Base-by-base conservation (phyloP, 2,113 vertebrate genomes). In the Thomomys bottae region DNA sequence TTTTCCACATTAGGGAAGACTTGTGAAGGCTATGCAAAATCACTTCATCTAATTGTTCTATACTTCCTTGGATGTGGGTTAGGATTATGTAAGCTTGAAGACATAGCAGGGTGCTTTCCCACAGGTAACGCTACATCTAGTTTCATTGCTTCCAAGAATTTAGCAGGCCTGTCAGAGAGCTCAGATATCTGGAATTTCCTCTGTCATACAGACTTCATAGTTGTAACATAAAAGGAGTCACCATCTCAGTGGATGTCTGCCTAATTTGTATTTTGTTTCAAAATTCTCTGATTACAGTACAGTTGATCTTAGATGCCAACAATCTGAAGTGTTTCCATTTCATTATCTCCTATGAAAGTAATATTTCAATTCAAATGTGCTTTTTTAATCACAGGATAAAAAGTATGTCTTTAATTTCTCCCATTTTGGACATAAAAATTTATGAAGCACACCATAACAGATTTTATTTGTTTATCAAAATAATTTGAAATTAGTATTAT, bases 401-500 rank as follows among this genome's bases (percentile, higher is more conserved):
- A 77, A 28, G 36, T 92, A 10, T 40, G 18, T 40, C 36, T 88
- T 84, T 57, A 82, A 84, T 81, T 82, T 92, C 18, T 77, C 42
- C 26, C 32, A 57, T 2, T 54, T 54, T 77, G 21, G 10, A 66
- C 12, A 17, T 68, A 87, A 80, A 90, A 67, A 23, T 87, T 78
- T 87, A 36, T 77, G 24, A 64, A 30, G 11, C 67, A 8, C 1
- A 18, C 3, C 34, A 57, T 61, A 42, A 75, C 82, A 75, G 2
- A 61, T 26, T 79, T 78, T 45, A 61, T 28, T 88, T 24, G 3
- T 87, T 94, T 68, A 59, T 18, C 11, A 77, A 84, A 6, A 79
- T 77, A 40, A 80, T 90, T 86, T 92, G 54, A 94, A 82, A 83
- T 54, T 12, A 64, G 32, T 73, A 23, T 34, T 90, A 42, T 21